Percentiles rank a stretch among this genome's conserved stretches.
These are phyloP conservation scores for Chrysodeixis includens DNA, from an alignment of 2,888 invertebrate genomes.

Conservation along the genomic window DNA sequence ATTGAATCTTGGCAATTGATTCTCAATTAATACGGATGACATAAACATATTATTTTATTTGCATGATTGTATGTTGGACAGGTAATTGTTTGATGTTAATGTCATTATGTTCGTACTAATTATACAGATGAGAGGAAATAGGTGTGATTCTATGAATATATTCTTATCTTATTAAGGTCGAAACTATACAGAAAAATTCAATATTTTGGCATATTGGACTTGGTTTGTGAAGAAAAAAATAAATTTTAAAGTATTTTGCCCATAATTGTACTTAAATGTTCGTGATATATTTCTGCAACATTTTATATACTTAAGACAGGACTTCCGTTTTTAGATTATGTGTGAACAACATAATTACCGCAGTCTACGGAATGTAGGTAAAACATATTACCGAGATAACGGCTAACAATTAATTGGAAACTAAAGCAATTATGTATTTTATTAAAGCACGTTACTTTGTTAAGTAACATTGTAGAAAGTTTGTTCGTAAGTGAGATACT, in stretches of 20 bases:
- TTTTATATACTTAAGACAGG: constrained; percentile 3
- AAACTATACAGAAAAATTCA: too few species aligned
- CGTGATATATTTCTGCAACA: constrained; percentile 11
- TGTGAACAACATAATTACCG: constrained; percentile 24
- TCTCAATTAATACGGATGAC: neutral
- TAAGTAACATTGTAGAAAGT: neutral
- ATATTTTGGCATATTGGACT: too few species aligned
- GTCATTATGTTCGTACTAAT: neutral
- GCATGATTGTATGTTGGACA: constrained; percentile 1
- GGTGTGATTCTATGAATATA: neutral
- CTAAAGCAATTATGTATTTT: neutral
- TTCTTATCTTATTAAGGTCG: too few species aligned
- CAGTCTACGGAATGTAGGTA: constrained; percentile 22
- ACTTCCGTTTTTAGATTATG: constrained; percentile 16
- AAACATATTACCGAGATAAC: constrained; percentile 15
- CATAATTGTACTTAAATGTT: constrained; percentile 15
- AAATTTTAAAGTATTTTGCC: neutral
- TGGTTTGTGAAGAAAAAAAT: too few species aligned
- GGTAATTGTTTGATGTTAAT: neutral
- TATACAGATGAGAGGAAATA: neutral
- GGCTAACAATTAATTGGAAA: constrained; percentile 10
- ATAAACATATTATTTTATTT: constrained; percentile 1
- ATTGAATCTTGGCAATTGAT: neutral
- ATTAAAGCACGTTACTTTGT: constrained; percentile 2
- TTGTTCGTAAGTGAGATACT: neutral